phyloP scores from a whole-genome alignment of 2,113 vertebrate genomes.

The Chlorodrepanis virens region DNA sequence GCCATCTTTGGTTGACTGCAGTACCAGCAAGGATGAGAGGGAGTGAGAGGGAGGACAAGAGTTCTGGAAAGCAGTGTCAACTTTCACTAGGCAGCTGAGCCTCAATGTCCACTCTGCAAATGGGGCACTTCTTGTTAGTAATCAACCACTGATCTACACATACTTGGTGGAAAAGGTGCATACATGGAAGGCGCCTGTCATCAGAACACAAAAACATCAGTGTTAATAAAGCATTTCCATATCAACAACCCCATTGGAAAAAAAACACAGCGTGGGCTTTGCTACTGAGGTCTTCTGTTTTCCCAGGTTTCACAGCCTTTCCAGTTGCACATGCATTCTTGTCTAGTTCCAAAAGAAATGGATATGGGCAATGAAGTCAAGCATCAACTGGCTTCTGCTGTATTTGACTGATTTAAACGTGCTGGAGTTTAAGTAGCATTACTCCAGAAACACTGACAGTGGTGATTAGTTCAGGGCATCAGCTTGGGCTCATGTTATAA shows the following conservation, averaged over 20 bases:
- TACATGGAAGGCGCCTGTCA: constrained; percentile 94
- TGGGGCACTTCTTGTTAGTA: constrained; percentile 99
- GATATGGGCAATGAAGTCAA: background rate
- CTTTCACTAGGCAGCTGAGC: constrained; percentile 97
- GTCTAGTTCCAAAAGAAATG: background rate
- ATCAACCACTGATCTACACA: constrained; percentile 99
- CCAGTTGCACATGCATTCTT: background rate
- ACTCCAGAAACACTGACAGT: background rate
- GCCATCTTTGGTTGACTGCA: constrained; percentile 99
- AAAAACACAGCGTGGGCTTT: background rate
- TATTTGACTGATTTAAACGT: background rate
- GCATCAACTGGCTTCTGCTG: background rate
- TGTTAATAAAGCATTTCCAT: background rate
- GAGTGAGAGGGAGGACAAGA: constrained; percentile 39
- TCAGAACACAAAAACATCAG: background rate
- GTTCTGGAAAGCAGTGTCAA: constrained; percentile 90
- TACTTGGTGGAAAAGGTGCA: constrained; percentile 99
- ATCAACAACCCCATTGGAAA: background rate
- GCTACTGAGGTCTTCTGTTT: background rate
- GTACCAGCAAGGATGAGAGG: constrained; percentile 86
- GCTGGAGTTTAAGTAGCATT: background rate
- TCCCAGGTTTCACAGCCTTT: background rate
- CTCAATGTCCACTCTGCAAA: constrained; percentile 99
- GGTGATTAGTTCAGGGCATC: background rate
- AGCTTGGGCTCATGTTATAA: background rate